These are phyloP conservation scores for Helleia helle DNA, from an alignment of 2,888 invertebrate species.

Conservation along the genomic window DNA sequence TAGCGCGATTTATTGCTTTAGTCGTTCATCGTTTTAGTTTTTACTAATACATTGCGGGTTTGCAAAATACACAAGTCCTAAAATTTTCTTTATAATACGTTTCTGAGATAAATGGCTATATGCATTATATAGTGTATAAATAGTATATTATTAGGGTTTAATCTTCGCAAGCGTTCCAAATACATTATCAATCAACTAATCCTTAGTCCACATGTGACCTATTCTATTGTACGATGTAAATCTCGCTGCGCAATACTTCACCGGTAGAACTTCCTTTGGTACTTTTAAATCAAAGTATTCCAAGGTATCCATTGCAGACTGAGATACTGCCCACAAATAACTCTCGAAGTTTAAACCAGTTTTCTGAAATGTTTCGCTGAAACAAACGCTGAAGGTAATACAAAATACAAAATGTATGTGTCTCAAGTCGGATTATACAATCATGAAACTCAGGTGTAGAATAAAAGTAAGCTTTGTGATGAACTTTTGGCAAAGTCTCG, in stretches of 20 bases:
- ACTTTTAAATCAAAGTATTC: constrained; percentile 16
- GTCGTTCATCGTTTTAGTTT: no score
- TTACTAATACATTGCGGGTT: no score
- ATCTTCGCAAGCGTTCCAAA: no score
- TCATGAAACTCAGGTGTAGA: not conserved
- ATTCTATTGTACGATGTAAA: not conserved
- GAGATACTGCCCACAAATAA: constrained; percentile 18
- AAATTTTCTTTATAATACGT: no score
- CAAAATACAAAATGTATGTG: constrained; percentile 2
- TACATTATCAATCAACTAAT: no score
- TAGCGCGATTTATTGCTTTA: no score
- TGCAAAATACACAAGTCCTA: no score
- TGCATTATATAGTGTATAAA: no score
- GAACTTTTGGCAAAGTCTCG: constrained; percentile 4
- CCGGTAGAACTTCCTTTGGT: constrained; percentile 13
- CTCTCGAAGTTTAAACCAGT: constrained; percentile 14
- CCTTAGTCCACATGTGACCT: not conserved
- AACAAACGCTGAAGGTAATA: constrained; percentile 5
- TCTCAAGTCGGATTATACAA: constrained; percentile 4
- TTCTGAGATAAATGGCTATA: no score
- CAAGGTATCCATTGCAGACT: constrained; percentile 16
- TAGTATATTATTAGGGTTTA: no score
- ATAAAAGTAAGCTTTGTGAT: not conserved
- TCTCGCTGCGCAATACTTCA: constrained; percentile 5
- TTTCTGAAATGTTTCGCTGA: constrained; percentile 11